Base-by-base conservation (phyloP, 1,140 invertebrate genomes). In the Littorina saxatilis region DNA sequence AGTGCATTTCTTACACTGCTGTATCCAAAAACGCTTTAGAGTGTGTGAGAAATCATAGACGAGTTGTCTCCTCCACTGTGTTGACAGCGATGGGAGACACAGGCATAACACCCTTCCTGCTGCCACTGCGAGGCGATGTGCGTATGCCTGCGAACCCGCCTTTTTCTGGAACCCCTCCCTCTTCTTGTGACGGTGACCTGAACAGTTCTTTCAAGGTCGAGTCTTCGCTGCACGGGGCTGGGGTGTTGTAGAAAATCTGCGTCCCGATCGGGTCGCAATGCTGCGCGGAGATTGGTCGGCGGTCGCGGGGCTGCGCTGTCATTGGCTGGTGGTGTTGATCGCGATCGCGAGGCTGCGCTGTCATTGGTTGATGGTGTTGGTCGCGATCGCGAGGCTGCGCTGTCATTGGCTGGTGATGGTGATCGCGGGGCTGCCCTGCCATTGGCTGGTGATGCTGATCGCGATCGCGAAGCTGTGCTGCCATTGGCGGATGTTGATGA, bases 1-100 rank as follows among this genome's bases (percentile, higher is more conserved):
- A n/a, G n/a, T n/a, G 9, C 29, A 32, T 9, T 66, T 66, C 23
- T 17, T 27, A 35, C 0, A 32, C 7, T 17, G 35, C 27, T 66
- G 27, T 27, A 66, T 20, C 55, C 13, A 7, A 20, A 61, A 20
- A n/a, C n/a, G 55, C n/a, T 7, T 20, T 61, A 27, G 27, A 7
- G 23, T 61, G 55, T 61, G 20, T n/a, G 23, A 61, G 32, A 9
- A 35, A 9, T 72, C 15, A 73, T 15, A 73, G 70, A 5, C 70
- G 39, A 3, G 70, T 73, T 39, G 70, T 73, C 70, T 73, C 70
- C 70, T 73, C 70, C 70, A 29, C 40, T 43, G n/a, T 32, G 70
- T 73, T 73, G 68, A 72, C 17, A n/a, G 37, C 70, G 15, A 68
- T 32, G 3, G 40, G 37, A 2, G 68, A 39, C 5, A 39, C 66